These are phyloP conservation scores for Oostethus manadensis DNA, from an alignment of 2,113 vertebrate genomes.

Conservation along the genomic window DNA sequence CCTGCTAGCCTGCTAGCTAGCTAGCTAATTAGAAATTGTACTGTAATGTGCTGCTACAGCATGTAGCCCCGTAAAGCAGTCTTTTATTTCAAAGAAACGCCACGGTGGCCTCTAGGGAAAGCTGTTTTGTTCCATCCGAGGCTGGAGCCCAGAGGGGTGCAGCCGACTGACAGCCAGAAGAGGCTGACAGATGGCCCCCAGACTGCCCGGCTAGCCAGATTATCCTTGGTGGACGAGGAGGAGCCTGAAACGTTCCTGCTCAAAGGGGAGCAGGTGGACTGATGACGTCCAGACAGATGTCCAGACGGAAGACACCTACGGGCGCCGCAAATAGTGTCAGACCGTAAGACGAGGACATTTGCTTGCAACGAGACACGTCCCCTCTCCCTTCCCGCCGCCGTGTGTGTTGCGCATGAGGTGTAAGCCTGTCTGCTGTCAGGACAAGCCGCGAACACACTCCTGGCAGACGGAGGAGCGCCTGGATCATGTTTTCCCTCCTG, in stretches of 20 bases:
- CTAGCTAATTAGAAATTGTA: too few relatives aligned
- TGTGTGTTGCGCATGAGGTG: slow-evolving; percentile 40
- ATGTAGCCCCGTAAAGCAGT: neutral
- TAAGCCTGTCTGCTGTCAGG: slow-evolving; percentile 52
- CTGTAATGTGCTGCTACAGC: too few relatives aligned
- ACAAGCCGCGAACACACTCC: slow-evolving; percentile 55
- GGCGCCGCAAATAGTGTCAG: slow-evolving; percentile 54
- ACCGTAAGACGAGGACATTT: slow-evolving; percentile 41
- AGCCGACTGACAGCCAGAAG: slow-evolving; percentile 39
- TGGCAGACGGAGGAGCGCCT: slow-evolving; percentile 35
- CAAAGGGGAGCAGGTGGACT: slow-evolving; percentile 52
- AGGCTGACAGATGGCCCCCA: slow-evolving; percentile 58
- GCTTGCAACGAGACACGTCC: slow-evolving; percentile 13
- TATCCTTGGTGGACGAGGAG: slow-evolving; percentile 49
- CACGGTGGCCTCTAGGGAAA: neutral
- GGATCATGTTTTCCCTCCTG: slow-evolving; percentile 20
- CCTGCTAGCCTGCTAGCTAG: too few relatives aligned
- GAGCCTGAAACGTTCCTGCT: slow-evolving; percentile 39
- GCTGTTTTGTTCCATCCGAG: slow-evolving; percentile 8
- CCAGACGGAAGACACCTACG: slow-evolving; percentile 32
- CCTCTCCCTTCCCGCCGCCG: too few relatives aligned
- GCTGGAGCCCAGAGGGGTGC: slow-evolving; percentile 15
- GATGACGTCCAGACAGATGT: slow-evolving; percentile 52
- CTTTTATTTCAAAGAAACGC: neutral
- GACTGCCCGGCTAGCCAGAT: slow-evolving; percentile 56